phyloP scores from a whole-genome alignment of 2,888 invertebrate species.

The Neoaliturus tenellus region DNA sequence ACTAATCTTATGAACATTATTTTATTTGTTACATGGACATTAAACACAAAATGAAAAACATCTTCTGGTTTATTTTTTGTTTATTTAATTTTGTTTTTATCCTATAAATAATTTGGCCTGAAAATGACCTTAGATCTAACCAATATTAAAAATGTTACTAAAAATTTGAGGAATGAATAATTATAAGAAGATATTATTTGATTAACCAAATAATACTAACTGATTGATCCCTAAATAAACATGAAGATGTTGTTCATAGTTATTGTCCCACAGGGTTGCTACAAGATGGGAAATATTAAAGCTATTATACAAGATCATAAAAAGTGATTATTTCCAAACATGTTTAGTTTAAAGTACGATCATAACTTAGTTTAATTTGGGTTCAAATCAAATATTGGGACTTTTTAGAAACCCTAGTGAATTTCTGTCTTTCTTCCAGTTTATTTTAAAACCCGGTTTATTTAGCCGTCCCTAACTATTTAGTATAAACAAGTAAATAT shows the following conservation, averaged over 20 bases:
- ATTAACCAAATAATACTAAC: neutral
- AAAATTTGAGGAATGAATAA: neutral
- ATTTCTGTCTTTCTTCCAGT: too few species aligned
- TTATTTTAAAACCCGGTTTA: too few species aligned
- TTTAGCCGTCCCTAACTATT: too few species aligned
- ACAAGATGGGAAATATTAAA: neutral
- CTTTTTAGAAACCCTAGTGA: too few species aligned
- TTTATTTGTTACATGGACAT: neutral
- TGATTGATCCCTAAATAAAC: neutral
- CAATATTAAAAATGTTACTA: neutral
- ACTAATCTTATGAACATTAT: neutral
- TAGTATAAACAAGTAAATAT: too few species aligned
- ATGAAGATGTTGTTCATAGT: constrained; percentile 27
- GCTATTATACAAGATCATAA: too few species aligned
- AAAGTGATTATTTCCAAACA: too few species aligned
- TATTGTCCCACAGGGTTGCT: constrained; percentile 14
- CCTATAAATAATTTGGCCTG: neutral
- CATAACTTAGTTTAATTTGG: too few species aligned
- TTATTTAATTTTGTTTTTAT: constrained; percentile 31
- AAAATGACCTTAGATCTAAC: neutral
- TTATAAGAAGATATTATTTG: neutral
- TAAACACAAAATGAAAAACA: constrained; percentile 17
- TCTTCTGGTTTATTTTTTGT: constrained; percentile 25
- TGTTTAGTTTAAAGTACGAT: too few species aligned
- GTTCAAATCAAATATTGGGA: too few species aligned